Evolutionary conservation across 2,113 vertebrate genomes (phyloP).

Genomic region (Actenoides lindsayi): DNA sequence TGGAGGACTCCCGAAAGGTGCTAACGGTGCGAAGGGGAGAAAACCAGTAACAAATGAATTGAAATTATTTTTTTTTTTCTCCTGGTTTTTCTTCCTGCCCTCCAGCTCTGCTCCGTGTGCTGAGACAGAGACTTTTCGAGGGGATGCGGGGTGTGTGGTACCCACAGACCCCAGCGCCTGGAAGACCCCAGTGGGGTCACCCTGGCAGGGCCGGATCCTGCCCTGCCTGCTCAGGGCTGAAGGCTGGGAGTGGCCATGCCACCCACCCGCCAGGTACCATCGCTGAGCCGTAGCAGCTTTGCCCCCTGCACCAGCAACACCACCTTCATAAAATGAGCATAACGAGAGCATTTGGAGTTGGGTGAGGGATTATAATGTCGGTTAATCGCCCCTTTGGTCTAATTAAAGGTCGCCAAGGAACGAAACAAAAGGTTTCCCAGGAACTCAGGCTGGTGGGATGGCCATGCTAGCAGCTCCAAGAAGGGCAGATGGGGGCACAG

Average conservation of each 20-base stretch:
- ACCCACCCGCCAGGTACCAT: background rate
- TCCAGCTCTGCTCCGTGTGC: background rate
- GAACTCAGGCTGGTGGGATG: background rate
- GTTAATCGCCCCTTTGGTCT: background rate
- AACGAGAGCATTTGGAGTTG: rapidly evolving
- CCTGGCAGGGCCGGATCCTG: background rate
- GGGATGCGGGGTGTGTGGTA: background rate
- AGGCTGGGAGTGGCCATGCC: background rate
- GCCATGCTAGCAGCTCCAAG: background rate
- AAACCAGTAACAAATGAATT: background rate
- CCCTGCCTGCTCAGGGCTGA: background rate
- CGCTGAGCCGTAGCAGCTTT: background rate
- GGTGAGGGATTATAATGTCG: background rate
- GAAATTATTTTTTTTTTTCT: background rate
- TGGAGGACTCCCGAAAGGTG: background rate
- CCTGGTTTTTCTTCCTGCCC: background rate
- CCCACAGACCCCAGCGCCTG: rapidly evolving
- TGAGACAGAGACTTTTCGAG: background rate
- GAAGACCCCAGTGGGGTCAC: background rate
- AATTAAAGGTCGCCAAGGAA: constrained; percentile 13
- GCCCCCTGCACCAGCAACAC: background rate
- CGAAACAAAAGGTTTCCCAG: background rate
- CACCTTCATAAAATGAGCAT: background rate
- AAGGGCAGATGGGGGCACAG: background rate
- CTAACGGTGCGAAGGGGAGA: background rate